Base-by-base conservation (phyloP, 2,888 invertebrate species). In the Eupithecia subfuscata region DNA sequence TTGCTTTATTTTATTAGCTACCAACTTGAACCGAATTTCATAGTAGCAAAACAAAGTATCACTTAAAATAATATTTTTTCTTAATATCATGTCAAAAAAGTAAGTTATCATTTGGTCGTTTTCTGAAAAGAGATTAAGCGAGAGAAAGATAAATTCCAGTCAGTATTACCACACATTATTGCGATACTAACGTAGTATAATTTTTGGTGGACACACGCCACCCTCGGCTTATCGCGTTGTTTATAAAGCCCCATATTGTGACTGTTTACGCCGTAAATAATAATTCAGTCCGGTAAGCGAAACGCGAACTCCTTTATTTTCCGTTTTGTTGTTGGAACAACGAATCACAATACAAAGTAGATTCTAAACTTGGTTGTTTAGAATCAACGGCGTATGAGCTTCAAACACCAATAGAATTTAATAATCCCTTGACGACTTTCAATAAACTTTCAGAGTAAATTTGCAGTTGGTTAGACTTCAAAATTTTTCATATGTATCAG, bases 251-350 rank as follows among this genome's bases (percentile, higher is more conserved):
- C 84, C 82, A 86, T 86, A 88, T 84, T 86, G 84, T 84, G 82
- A 82, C 82, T 90, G 88, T 90, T 89, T 89, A 83, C 87, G 82
- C 82, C 87, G 86, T 90, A 89, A 89, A 90, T 89, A 90, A 89
- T 90, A 86, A 87, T 85, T 84, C 84, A 84, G 84, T 83, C 79
- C 81, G 77, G 84, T 83, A 82, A 84, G 80, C 83, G 81, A 81
- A 81, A 79, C 72, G 73, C 79, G 80, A 82, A 68, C 70, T 56
- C 48, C 60, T 69, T 77, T 72, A 73, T 76, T 69, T 73, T 64
- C 69, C 71, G 69, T 71, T 69, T 71, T 71, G 68, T 77, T 77
- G 75, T 75, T 68, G 40, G 64, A 18, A 64, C 18, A 60, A 25
- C n/a, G 12, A 60, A 60, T 25, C 60, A 25, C 60, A 60, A 60